phyloP scores from a whole-genome alignment of 2,797 vertebrate genomes.

The Meda fulgida region DNA sequence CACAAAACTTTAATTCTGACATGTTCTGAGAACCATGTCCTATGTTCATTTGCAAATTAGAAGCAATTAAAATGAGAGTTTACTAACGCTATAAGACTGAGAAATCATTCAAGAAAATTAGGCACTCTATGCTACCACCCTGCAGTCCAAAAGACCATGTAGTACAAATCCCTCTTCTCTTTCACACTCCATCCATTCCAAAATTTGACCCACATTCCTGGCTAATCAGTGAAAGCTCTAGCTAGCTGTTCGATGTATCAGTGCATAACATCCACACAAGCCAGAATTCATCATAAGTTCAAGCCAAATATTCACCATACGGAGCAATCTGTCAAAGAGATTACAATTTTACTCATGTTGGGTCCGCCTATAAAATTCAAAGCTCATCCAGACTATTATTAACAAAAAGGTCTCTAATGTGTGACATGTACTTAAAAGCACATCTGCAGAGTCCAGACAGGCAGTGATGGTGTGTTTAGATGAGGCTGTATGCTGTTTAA shows the following conservation, averaged over 20 bases:
- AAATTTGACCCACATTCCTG: conserved; percentile 52
- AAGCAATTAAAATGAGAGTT: neutral
- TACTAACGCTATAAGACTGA: neutral
- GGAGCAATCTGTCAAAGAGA: neutral
- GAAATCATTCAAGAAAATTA: neutral
- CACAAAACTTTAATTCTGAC: neutral
- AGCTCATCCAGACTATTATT: conserved; percentile 3
- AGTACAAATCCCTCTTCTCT: neutral
- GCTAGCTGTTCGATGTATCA: neutral
- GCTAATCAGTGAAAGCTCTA: conserved; percentile 50
- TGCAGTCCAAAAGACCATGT: neutral
- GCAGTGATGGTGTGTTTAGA: conserved; percentile 58
- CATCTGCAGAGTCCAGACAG: conserved; percentile 43
- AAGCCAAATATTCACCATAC: neutral
- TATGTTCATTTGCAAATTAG: neutral
- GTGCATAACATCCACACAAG: conserved; percentile 8
- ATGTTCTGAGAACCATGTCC: conserved; percentile 10
- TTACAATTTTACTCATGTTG: neutral
- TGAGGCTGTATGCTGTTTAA: conserved; percentile 53
- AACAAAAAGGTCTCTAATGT: conserved; percentile 24
- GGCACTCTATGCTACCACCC: neutral
- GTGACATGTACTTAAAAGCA: conserved; percentile 30
- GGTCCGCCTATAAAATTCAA: conserved; percentile 1
- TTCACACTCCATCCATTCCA: conserved; percentile 17
- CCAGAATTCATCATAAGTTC: neutral